Percentiles rank a stretch among this genome's conserved stretches.
Conservation (phyloP, 2,113 vertebrate genomes). For the Balaeniceps rex region DNA sequence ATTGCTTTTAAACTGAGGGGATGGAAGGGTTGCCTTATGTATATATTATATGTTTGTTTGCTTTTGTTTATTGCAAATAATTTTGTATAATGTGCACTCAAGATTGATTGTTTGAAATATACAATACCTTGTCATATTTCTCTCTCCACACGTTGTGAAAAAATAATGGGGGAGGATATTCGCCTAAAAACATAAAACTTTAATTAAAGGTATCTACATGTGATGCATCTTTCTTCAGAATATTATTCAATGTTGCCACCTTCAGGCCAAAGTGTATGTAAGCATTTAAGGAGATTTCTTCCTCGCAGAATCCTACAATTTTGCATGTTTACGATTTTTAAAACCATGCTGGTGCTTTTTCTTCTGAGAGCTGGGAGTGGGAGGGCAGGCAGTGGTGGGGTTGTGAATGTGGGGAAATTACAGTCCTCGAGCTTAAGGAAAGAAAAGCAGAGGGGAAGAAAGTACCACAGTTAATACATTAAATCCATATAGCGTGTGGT, state of each 20-base stretch:
- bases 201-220: constrained; percentile 57
- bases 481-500: not conserved
- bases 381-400: not conserved
- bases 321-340: not conserved
- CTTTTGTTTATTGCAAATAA: constrained; percentile 41
- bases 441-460: not conserved
- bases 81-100: constrained; percentile 1
- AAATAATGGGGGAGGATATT: constrained; percentile 28
- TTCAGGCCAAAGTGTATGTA: constrained; percentile 56
- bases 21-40: not conserved
- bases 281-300: not conserved
- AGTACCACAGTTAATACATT: not conserved
- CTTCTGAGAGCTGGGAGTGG: not conserved
- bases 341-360: not conserved
- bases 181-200: constrained; percentile 48
- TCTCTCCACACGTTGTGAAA: not conserved
- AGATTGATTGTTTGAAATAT: constrained; percentile 32
- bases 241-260: constrained; percentile 77
- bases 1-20: constrained; percentile 8
- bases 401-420: not conserved
- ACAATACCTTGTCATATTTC: not conserved
- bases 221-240: constrained; percentile 7
- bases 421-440: not conserved
- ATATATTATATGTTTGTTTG: constrained; percentile 9
- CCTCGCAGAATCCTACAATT: not conserved